Evolutionary conservation across 2,113 vertebrate genomes (phyloP).

Genomic region (Perccottus glenii): DNA sequence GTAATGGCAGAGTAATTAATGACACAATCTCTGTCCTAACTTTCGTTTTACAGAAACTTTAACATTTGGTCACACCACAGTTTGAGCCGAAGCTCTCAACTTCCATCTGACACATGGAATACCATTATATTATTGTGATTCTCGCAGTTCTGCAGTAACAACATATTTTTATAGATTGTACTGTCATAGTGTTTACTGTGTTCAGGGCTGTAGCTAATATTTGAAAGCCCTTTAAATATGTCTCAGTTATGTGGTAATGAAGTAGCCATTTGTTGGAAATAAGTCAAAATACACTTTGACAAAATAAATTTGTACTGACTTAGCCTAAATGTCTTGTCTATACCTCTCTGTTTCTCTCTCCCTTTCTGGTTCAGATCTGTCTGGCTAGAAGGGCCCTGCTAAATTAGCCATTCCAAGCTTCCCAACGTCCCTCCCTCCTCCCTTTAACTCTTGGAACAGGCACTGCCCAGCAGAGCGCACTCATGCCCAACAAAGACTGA

Average conservation of each 20-base stretch:
- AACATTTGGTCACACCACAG: not conserved
- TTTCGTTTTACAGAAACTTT: not conserved
- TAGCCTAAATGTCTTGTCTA: conserved; percentile 12
- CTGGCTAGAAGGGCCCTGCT: conserved; percentile 54
- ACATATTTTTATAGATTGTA: too few species aligned
- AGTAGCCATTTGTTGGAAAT: too few species aligned
- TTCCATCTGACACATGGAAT: not conserved
- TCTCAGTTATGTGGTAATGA: too few species aligned
- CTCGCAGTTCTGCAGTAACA: not conserved
- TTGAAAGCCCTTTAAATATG: too few species aligned
- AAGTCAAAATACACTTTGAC: not conserved
- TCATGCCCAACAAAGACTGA: conserved; percentile 35
- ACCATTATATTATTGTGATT: not conserved
- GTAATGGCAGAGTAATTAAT: too few species aligned
- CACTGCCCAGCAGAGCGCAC: conserved; percentile 24
- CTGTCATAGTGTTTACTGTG: too few species aligned
- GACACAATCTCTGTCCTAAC: too few species aligned
- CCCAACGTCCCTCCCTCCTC: conserved; percentile 24
- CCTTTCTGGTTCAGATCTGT: conserved; percentile 40
- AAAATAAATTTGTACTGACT: not conserved
- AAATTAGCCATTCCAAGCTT: conserved; percentile 52
- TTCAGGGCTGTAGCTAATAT: too few species aligned
- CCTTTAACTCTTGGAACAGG: conserved; percentile 4
- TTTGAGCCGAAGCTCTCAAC: not conserved
- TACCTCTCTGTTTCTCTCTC: conserved; percentile 20